Conservation (phyloP, 2,113 vertebrate genomes). For the Hippocampus guttulatus region DNA sequence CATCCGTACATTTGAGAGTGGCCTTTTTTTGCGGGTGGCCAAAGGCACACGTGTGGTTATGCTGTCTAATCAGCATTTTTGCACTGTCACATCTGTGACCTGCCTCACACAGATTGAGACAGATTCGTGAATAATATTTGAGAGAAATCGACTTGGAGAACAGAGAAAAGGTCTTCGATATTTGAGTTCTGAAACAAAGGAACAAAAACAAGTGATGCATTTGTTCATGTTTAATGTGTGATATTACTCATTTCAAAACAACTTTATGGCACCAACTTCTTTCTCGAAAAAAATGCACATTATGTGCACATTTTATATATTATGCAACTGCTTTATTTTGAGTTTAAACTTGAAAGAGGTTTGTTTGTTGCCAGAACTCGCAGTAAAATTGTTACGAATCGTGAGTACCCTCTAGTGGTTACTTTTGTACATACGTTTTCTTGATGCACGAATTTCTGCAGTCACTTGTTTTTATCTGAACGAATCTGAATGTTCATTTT, state of each 20-base stretch:
- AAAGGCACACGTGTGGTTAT: neutral
- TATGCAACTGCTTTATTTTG: no score
- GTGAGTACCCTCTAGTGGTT: slow-evolving; percentile 33
- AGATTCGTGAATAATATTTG: neutral
- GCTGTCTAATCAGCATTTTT: neutral
- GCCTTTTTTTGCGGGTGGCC: neutral
- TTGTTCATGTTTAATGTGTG: neutral
- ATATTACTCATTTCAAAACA: neutral
- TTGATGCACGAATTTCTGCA: neutral
- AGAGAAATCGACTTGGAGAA: neutral
- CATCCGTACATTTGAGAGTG: neutral
- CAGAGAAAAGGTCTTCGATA: no score
- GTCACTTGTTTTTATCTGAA: no score
- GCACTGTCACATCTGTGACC: neutral
- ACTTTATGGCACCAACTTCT: neutral
- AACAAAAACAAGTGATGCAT: no score
- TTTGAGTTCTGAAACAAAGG: no score
- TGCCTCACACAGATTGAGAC: neutral
- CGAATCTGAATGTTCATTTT: neutral
- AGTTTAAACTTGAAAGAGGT: neutral
- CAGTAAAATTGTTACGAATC: neutral
- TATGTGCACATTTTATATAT: neutral
- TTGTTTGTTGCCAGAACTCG: neutral
- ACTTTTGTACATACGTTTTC: neutral
- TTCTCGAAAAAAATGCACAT: neutral